Evolutionary conservation across 2,888 invertebrate species (phyloP), one percentile per base, ranked within the genome.

Genomic region (Eristalis arbustorum): DNA sequence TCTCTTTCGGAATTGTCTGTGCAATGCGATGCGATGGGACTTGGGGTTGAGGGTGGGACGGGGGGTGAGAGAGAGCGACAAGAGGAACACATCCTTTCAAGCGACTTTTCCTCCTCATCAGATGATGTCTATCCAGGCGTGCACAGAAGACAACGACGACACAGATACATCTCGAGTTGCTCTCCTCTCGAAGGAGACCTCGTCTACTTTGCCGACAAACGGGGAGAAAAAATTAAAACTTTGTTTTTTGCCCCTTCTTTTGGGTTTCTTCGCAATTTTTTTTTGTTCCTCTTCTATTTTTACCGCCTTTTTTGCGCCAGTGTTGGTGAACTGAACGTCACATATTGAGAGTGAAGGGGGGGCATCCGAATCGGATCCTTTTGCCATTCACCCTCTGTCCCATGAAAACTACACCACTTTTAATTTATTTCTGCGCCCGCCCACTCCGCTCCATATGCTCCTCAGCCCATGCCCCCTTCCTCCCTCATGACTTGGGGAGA

Each of bases 141-240:
- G 28, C 72, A 67, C 73, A 74, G 61, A 79, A 67, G 75, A 75
- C 72, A 67, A 68, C 69, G 61, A 79, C 62, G 75, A 75, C 67
- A 72, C 62, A 79, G 68, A 79, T 5, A 42, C 42, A 42, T 25
- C 2, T 25, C 40, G 14, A 18, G 49, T 62, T 71, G 67, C 62
- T 69, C 80, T 75, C 71, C 75, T 74, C 67, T 79, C 66, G 66
- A 69, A 64, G 37, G 49, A 42, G 42, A 34, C 67, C 13, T 31
- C 23, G 68, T 81, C 73, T 68, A 64, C 76, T 76, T 85, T 73
- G 82, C 82, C 82, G 82, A 85, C 83, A 87, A 83, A 87, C 83
- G 87, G n/a, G n/a, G n/a, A n/a, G n/a, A 67, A 87, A 83, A 83
- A 87, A 18, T 87, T 83, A 87, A 87, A 87, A 83, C 85, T 87